Conservation (phyloP, 1,140 invertebrate genomes). For the Hetaerina americana region DNA sequence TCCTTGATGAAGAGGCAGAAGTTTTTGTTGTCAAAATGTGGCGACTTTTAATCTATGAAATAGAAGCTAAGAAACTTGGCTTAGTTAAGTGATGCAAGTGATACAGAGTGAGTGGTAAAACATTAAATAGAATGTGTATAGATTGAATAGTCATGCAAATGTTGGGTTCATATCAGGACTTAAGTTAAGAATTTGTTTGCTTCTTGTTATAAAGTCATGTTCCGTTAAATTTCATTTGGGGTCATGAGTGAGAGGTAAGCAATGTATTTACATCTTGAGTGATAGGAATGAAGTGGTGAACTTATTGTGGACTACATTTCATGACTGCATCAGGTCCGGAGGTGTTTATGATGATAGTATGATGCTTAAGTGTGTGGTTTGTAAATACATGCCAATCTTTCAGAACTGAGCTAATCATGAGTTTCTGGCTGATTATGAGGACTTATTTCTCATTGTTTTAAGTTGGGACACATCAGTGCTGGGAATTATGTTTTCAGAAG, state of each 20-base stretch:
- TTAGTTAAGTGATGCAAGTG: conserved; percentile 47
- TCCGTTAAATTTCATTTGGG: background rate
- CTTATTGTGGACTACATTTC: background rate
- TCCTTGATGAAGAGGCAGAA: conserved; percentile 97
- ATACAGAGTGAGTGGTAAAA: background rate
- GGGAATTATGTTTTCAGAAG: background rate
- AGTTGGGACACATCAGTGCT: background rate
- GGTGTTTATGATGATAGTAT: background rate
- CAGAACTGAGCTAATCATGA: background rate
- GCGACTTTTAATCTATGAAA: conserved; percentile 96
- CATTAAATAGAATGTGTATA: too few relatives aligned
- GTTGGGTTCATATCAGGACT: background rate
- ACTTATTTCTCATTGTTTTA: too few relatives aligned
- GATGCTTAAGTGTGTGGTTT: background rate
- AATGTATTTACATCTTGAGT: background rate
- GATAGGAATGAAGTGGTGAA: background rate
- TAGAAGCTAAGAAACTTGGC: conserved; percentile 91
- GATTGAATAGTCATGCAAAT: background rate
- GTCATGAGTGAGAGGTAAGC: background rate
- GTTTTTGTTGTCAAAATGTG: conserved; percentile 99
- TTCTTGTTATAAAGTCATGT: background rate
- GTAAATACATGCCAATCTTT: background rate
- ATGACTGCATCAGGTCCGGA: too few relatives aligned
- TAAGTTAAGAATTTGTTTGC: background rate
- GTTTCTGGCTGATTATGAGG: background rate